A percentile compares a stretch with the other conserved stretches of the same genome.
phyloP scores from a whole-genome alignment of 2,113 vertebrate species.

The Centropristis striata region DNA sequence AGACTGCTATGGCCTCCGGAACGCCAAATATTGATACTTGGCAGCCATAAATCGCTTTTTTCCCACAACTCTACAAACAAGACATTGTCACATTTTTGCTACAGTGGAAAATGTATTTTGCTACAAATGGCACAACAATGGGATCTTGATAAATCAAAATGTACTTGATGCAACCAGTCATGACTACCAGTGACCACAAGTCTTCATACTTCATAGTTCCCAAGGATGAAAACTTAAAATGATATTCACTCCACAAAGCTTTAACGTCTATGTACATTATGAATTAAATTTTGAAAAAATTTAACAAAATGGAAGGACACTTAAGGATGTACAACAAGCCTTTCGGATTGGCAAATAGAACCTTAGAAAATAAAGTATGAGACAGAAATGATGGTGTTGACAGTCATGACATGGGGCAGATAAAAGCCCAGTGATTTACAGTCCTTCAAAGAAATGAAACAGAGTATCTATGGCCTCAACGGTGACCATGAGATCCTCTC shows the following conservation, averaged over 20 bases:
- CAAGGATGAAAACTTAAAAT: background rate
- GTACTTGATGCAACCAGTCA: background rate
- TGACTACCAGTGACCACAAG: background rate
- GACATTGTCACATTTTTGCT: background rate
- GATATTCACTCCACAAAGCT: background rate
- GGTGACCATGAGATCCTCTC: slow-evolving; percentile 25
- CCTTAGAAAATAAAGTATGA: background rate
- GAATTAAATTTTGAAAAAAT: background rate
- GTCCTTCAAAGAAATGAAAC: background rate
- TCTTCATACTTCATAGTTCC: background rate
- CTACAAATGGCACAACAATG: slow-evolving; percentile 8
- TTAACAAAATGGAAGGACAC: background rate
- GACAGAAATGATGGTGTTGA: background rate
- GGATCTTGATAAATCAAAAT: background rate
- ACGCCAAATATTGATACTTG: too few species aligned
- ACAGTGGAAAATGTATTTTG: background rate
- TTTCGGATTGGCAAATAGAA: background rate
- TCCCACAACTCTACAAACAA: too few species aligned
- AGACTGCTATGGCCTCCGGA: too few species aligned
- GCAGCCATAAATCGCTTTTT: too few species aligned
- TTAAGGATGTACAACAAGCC: background rate
- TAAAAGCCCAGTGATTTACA: background rate
- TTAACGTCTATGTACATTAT: background rate
- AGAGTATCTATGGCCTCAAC: background rate
- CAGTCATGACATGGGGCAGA: background rate